Conservation (phyloP, 2,113 vertebrate species). For the Tupaia chinensis region DNA sequence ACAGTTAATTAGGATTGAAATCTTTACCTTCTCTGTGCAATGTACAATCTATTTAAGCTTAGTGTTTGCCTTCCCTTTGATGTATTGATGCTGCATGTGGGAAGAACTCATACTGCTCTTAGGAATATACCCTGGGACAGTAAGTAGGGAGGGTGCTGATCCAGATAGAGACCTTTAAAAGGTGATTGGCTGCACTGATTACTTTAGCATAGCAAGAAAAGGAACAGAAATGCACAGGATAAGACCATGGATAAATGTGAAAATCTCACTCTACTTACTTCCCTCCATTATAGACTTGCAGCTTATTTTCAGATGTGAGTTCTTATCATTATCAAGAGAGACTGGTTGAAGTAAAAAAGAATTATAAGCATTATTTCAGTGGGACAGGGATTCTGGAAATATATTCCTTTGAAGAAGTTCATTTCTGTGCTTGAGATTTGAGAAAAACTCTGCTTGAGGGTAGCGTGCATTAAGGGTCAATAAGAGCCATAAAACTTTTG, state of each 20-base stretch:
- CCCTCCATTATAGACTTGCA: not conserved
- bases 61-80: not conserved
- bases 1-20: slow-evolving; percentile 44
- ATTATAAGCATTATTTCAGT: not conserved
- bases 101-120: not conserved
- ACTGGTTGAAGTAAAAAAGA: not conserved
- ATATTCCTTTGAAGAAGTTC: not conserved
- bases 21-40: slow-evolving; percentile 29
- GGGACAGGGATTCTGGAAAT: not conserved
- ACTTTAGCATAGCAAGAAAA: not conserved
- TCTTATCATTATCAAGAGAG: not conserved
- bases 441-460: not conserved
- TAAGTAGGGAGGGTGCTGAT: not conserved
- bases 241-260: not conserved
- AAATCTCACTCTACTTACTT: not conserved
- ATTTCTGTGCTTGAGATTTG: not conserved
- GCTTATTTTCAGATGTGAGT: not conserved
- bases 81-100: not conserved
- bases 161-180: not conserved
- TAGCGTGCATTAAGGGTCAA: not conserved
- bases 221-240: not conserved
- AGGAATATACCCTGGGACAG: not conserved
- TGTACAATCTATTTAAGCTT: slow-evolving; percentile 5
- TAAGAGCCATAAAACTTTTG: not conserved
- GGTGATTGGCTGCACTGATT: not conserved